Base-by-base conservation (phyloP, 2,113 vertebrate genomes). In the Grammomys dolichurus region DNA sequence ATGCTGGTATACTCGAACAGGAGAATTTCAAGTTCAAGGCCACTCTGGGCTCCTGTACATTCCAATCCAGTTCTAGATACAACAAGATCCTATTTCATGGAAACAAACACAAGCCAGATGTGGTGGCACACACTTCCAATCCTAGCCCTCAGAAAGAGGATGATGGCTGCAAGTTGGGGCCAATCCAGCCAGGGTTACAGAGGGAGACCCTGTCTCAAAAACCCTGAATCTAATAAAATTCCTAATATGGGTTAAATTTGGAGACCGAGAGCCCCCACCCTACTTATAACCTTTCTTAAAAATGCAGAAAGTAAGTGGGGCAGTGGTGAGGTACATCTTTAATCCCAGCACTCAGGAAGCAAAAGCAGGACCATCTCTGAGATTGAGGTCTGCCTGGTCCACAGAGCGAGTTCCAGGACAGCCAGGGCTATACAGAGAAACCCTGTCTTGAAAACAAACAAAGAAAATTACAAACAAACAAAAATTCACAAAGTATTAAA, bases 401-500 rank as follows among this genome's bases (percentile, higher is more conserved):
- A 72, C 70, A n/a, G 69, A n/a, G 6, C 14, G 7, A 70, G 33
- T 70, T 70, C 69, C 33, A 17, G 69, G 69, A 70, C 33, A 70
- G 36, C 70, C 70, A 72, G 70, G 70, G 70, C 1, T n/a, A n/a
- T 2, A n/a, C 1, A n/a, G 36, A n/a, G 70, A n/a, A 9, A 72
- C 16, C 33, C 33, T 70, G 33, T 17, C 33, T 70, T 36, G 69
- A 70, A 72, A 72, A 72, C 36, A 36, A 33, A 36, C 24, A 65
- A 56, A 56, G 14, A 63, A 63, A 60, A 56, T 56, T 56, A 20
- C 60, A 24, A 63, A 22, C 60, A 63, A 69, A 69, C 67, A 87
- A 65, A 87, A 89, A 87, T 90, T 85, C 26, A 87, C 54, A 87
- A 96, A 87, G 43, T 12, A 17, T 36, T 40, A 48, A 92, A 93